Conservation (phyloP, 2,888 invertebrate species). For the Drosophila demipolita region DNA sequence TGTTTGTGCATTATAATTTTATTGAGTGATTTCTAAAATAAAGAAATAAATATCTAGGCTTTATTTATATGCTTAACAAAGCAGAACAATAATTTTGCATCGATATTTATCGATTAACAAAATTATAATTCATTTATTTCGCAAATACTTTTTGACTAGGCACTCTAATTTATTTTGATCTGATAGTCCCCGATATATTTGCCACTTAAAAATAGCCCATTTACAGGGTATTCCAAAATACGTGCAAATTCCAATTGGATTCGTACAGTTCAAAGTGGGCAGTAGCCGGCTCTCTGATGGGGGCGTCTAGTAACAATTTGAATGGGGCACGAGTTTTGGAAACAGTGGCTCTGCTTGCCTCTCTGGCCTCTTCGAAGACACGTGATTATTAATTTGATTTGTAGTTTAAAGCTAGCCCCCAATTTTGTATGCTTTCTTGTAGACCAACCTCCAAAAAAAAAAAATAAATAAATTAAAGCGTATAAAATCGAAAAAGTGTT, state of each 20-base stretch:
- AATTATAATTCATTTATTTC: background rate
- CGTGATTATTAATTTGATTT: slow-evolving; percentile 80
- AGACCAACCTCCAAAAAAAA: slow-evolving; percentile 10
- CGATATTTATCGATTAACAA: background rate
- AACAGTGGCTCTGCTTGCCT: slow-evolving; percentile 6
- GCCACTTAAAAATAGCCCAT: background rate
- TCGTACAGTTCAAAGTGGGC: slow-evolving; percentile 6
- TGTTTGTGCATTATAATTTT: background rate
- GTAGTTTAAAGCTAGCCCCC: slow-evolving; percentile 49
- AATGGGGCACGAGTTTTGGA: slow-evolving; percentile 63
- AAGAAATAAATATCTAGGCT: no score
- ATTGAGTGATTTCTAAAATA: background rate
- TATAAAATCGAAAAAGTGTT: slow-evolving; percentile 35
- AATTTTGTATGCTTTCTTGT: slow-evolving; percentile 63
- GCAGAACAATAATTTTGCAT: background rate
- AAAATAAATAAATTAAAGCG: slow-evolving; percentile 1
- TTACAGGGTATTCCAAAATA: slow-evolving; percentile 27
- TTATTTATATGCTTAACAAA: background rate
- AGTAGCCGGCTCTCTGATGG: slow-evolving; percentile 29
- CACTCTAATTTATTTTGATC: background rate
- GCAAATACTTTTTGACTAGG: background rate
- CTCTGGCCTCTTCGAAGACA: slow-evolving; percentile 52
- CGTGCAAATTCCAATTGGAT: slow-evolving; percentile 43
- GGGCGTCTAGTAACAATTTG: slow-evolving; percentile 66
- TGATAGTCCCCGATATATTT: background rate